Evolutionary conservation across 2,888 invertebrate species (phyloP), one percentile per base, ranked within the genome.

Genomic region (Drosophila peninsularis): DNA sequence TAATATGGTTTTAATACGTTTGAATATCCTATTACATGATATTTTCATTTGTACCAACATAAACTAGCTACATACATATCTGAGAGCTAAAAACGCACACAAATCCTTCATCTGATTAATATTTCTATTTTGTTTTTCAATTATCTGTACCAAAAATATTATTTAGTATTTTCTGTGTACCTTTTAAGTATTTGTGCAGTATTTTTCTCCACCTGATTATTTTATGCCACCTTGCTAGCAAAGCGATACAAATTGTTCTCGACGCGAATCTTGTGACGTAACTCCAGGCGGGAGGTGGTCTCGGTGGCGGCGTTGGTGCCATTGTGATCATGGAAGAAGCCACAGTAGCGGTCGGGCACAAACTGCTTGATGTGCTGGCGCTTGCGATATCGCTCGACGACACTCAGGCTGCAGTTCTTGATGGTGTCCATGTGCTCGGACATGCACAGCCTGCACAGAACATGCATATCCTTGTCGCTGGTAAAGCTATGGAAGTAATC

Each of bases 401-500:
- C 78, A 52, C 82, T 84, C 5, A 88, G 68, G 3, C 67, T 45
- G 44, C 92, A 92, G 17, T 79, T 66, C 19, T 78, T 83, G 0
- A 82, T 70, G 24, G 66, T 24, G 0, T 56, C 54, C 58, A 89
- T 66, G 3, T 75, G 63, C 10, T 58, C 67, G 14, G 70, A 63
- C 90, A 91, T 90, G 55, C 92, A 92, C 0, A 30, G 60, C 0
- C 92, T 80, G 58, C 92, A 92, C 67, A n/a, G n/a, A n/a, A n/a
- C n/a, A n/a, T n/a, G n/a, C n/a, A 92, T 82, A 39, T 92, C 91
- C 75, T 88, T 80, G 56, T 91, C 87, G 9, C 65, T 77, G 39
- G 50, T 37, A 10, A 79, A 94, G 75, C 91, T 93, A 66, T 93
- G 94, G 93, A 94, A 94, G 77, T 94, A 94, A 83, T 94, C 94